Percentiles rank a stretch among this genome's conserved stretches.
phyloP scores from a whole-genome alignment of 2,888 invertebrate genomes.

The Drosophila borborema region DNA sequence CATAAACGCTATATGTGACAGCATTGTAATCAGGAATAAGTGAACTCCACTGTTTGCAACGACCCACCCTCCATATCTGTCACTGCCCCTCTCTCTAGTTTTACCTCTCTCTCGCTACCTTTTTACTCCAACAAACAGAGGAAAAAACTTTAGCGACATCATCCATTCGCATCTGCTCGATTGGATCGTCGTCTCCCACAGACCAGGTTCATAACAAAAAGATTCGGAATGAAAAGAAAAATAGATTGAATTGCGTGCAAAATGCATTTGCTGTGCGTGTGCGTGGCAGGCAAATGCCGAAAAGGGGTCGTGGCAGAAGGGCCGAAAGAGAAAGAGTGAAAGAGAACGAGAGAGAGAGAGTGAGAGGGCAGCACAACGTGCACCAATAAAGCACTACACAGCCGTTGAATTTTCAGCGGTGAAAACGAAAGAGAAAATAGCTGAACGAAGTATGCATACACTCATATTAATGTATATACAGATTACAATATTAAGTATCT shows the following conservation, averaged over 20 bases:
- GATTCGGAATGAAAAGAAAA: slow-evolving; percentile 68
- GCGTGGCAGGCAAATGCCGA: slow-evolving; percentile 28
- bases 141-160: slow-evolving; percentile 53
- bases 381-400: slow-evolving; percentile 62
- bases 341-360: not conserved
- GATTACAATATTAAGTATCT: not conserved
- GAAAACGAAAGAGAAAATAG: slow-evolving; percentile 3
- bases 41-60: slow-evolving; percentile 30
- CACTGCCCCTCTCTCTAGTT: too few relatives aligned
- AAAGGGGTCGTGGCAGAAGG: not conserved
- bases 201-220: slow-evolving; percentile 57
- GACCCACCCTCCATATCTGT: not conserved
- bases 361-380: slow-evolving; percentile 23
- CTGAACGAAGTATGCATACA: slow-evolving; percentile 23
- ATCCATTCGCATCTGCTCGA: slow-evolving; percentile 58
- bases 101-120: not conserved
- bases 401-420: slow-evolving; percentile 33
- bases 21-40: slow-evolving; percentile 54
- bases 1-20: slow-evolving; percentile 58
- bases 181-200: slow-evolving; percentile 31
- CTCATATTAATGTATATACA: slow-evolving; percentile 2
- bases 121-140: slow-evolving; percentile 9
- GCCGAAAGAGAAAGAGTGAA: not conserved
- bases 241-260: slow-evolving; percentile 82
- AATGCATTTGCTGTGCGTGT: slow-evolving; percentile 70